Evolutionary conservation across 2,797 vertebrate species (phyloP), one percentile per base, ranked within the genome.

Genomic region (Zalophus californianus): DNA sequence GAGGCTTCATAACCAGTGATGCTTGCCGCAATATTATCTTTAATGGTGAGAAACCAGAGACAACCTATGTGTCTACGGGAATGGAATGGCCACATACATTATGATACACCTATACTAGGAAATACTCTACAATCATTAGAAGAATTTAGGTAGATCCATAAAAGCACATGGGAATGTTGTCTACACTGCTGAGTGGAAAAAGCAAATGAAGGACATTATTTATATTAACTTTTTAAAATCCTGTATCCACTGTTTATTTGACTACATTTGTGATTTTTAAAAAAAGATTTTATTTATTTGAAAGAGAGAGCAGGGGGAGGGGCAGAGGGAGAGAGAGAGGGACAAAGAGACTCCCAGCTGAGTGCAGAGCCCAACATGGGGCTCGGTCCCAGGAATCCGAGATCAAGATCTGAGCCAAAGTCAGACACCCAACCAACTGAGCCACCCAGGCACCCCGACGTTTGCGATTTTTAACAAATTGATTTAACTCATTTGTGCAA

Each of bases 201-300:
- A 9, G 16, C 16, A 90, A 86, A 16, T 56, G 38, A 96, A 86
- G 29, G 44, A 72, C 35, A 50, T 35, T 82, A 70, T 15, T 77
- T 41, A 73, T 9, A 52, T 52, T 66, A 87, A 95, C 29, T 87
- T 97, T 84, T 68, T 3, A 78, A 96, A 91, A 87, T 62, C 23
- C n/a, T 11, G 18, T 56, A 27, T 77, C 86, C 72, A 66, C 2
- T 93, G 62, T 90, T 90, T 62, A 58, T 27, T 60, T 73, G 62
- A 13, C 16, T 87, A 64, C 64, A 21, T 35, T 35, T 35, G 66
- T 35, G n/a, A 68, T 35, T 68, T 21, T 21, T 21, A 10, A 18
- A 66, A 66, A 66, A 66, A 35, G 8, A 68, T 68, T 35, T 68
- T 68, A 35, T 35, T 68, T 68, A 68, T 35, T 35, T 35, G 66